Base-by-base conservation (phyloP, 2,888 invertebrate species). In the Andrena haemorrhoa region DNA sequence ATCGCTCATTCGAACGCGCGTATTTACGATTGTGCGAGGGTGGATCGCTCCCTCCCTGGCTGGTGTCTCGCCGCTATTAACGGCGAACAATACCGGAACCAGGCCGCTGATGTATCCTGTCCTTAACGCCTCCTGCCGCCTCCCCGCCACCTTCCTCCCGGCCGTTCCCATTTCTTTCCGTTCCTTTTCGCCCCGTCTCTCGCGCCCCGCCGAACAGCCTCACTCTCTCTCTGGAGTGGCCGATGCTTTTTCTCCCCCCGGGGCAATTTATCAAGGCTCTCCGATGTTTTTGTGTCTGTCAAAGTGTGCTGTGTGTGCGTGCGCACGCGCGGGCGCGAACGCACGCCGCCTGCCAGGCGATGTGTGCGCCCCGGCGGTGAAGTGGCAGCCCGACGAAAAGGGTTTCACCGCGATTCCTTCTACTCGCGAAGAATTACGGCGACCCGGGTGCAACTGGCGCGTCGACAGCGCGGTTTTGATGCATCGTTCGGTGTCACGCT, bases 71-170 rank as follows among this genome's bases (percentile, higher is more conserved):
- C 87, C 89, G 91, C 93, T 93, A 93, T 93, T 93, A 93, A 91
- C 90, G 91, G 23, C 90, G 89, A 91, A 92, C 93, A 91, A 93
- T 93, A 92, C 92, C 93, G 93, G 93, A 93, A 93, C 91, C 88
- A 88, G 91, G 89, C 90, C 89, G 90, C 56, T 89, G 90, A 91
- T 92, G 91, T 92, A 93, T 93, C 93, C 93, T 92, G 91, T 91
- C 86, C 90, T 92, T 91, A 92, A 93, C 92, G 93, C 92, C 92
- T 91, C 77, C 83, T 77, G 41, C 41, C 41, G 4, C 41, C 41
- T 0, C 41, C 3, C 41, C 12, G 93, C 92, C 92, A n/a, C 91
- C 77, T 82, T 77, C 68, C 76, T 74, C 71, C n/a, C 51, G 51
- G 64, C 64, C 65, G 65, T 58, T 73, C 64, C 81, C 72, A 72